Evolutionary conservation across 2,888 invertebrate genomes (phyloP).

Genomic region (Actias luna): DNA sequence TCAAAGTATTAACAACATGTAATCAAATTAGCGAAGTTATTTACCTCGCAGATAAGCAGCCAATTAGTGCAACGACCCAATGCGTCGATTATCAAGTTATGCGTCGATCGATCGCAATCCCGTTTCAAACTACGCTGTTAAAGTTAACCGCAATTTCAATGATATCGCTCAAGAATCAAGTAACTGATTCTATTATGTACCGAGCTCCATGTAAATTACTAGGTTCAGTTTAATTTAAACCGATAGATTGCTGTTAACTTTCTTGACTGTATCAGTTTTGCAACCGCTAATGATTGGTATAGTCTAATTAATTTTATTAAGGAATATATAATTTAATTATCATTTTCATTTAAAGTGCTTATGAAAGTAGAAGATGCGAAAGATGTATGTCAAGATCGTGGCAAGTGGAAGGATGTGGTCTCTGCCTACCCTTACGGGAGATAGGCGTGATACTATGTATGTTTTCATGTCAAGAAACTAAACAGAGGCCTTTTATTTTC

Average conservation of each 20-base stretch:
- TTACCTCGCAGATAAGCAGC: constrained; percentile 16
- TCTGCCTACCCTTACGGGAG: too few species aligned
- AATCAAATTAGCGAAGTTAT: constrained; percentile 12
- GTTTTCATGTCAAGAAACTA: too few species aligned
- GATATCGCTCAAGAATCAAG: not conserved
- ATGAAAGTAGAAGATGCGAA: too few species aligned
- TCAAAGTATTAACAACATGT: constrained; percentile 2
- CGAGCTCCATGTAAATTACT: not conserved
- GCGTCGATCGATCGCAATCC: constrained; percentile 10
- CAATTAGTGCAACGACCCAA: constrained; percentile 14
- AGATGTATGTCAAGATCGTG: too few species aligned
- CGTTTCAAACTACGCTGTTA: not conserved
- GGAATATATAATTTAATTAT: too few species aligned
- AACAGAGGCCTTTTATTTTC: too few species aligned
- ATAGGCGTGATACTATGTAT: too few species aligned
- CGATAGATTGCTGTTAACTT: not conserved
- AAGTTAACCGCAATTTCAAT: constrained; percentile 6
- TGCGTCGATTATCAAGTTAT: constrained; percentile 15
- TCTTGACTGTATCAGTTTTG: not conserved
- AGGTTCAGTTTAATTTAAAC: not conserved
- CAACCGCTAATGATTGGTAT: too few species aligned
- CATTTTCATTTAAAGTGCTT: too few species aligned
- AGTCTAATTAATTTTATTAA: too few species aligned
- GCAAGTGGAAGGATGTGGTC: too few species aligned
- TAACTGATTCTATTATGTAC: not conserved